These are phyloP conservation scores for Rhynchomys soricoides DNA, from an alignment of 2,113 vertebrate genomes.

Conservation along the genomic window DNA sequence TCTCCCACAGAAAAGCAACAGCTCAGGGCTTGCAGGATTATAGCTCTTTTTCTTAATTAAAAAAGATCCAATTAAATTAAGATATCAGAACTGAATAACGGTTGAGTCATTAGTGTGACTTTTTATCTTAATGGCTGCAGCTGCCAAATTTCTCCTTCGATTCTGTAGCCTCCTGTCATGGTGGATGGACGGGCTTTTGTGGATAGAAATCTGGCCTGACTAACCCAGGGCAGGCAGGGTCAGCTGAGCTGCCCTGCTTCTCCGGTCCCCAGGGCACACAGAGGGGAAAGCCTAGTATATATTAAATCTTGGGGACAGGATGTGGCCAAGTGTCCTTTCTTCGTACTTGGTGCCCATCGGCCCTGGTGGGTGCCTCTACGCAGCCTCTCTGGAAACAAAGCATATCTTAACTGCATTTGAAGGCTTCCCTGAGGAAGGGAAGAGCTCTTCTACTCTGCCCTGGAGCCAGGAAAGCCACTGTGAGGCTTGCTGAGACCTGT, in stretches of 20 bases:
- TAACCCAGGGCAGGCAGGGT: fast-evolving
- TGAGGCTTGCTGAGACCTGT: neutral
- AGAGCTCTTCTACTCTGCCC: neutral
- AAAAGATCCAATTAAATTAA: conserved; percentile 83
- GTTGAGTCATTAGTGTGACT: conserved; percentile 71
- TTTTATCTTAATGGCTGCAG: conserved; percentile 80
- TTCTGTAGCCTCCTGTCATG: neutral
- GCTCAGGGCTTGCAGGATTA: conserved; percentile 51
- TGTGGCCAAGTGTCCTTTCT: neutral
- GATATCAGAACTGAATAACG: conserved; percentile 80
- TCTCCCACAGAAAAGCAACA: neutral
- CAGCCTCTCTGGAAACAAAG: neutral
- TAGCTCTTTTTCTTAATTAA: conserved; percentile 76
- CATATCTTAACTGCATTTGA: conserved; percentile 20
- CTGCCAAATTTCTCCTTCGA: conserved; percentile 63
- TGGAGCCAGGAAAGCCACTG: neutral
- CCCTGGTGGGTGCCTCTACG: neutral
- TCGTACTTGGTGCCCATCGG: neutral
- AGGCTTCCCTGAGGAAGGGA: conserved; percentile 34
- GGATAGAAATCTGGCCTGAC: fast-evolving
- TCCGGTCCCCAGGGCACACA: fast-evolving
- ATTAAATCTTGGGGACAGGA: neutral
- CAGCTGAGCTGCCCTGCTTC: no score
- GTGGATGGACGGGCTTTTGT: fast-evolving
- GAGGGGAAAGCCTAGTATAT: fast-evolving